These are phyloP conservation scores for Neotoma lepida DNA, from an alignment of 2,113 vertebrate species.

Conservation along the genomic window DNA sequence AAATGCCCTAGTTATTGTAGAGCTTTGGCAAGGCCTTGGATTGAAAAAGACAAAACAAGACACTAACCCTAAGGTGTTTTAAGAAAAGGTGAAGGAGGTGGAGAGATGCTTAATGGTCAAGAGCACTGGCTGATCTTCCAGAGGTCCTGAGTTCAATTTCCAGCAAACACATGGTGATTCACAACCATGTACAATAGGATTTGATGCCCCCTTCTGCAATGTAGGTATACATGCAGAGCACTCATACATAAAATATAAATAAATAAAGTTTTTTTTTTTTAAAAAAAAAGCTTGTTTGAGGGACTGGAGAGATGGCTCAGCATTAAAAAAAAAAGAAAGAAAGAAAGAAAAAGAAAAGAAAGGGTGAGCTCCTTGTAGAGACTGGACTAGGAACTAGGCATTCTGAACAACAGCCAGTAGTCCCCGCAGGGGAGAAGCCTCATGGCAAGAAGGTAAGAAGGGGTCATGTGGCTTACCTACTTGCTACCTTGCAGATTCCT, in stretches of 20 bases:
- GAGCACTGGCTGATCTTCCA: background rate
- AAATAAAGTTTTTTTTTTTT: background rate
- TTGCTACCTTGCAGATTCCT: background rate
- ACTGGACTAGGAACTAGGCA: no score
- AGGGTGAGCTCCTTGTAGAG: background rate
- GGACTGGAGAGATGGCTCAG: background rate
- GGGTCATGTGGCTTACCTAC: background rate
- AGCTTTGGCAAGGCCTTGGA: background rate
- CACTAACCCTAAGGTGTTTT: background rate
- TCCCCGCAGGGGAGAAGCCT: background rate
- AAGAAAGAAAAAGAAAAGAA: background rate
- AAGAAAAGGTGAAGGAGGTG: background rate
- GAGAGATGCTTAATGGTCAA: background rate
- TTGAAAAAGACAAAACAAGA: background rate
- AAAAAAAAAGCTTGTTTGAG: background rate
- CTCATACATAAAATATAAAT: background rate
- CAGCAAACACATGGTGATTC: background rate
- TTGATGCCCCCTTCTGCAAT: background rate
- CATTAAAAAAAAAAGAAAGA: background rate
- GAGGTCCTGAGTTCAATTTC: background rate
- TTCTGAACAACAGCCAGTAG: rapidly evolving
- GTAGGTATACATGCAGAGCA: background rate
- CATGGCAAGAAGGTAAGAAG: rapidly evolving
- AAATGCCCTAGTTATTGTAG: background rate
- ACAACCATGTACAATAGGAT: background rate